phyloP scores from a whole-genome alignment of 2,797 vertebrate species.

The Okamejei kenojei region DNA sequence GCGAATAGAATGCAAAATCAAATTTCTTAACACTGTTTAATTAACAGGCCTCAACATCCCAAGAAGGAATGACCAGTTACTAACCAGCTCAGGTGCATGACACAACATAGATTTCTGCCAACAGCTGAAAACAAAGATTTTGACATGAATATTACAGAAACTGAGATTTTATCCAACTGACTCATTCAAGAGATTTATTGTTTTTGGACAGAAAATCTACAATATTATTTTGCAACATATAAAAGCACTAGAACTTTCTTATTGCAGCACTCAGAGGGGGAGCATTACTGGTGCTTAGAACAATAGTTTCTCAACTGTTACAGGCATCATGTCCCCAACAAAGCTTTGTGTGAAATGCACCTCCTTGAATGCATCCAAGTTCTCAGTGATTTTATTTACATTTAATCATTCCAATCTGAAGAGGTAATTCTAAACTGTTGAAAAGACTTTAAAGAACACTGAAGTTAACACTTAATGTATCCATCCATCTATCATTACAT shows the following conservation, averaged over 20 bases:
- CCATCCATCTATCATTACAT: no score
- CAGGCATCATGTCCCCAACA: neutral
- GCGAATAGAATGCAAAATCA: neutral
- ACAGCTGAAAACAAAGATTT: neutral
- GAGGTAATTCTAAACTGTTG: neutral
- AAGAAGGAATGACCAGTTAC: neutral
- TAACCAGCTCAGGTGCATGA: neutral
- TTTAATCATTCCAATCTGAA: neutral
- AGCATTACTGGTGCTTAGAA: neutral
- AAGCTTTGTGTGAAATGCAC: neutral
- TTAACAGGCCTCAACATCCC: neutral
- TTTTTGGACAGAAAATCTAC: neutral
- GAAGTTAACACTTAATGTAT: neutral
- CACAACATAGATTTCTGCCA: neutral
- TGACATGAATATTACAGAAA: neutral
- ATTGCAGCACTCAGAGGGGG: neutral
- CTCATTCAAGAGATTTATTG: neutral
- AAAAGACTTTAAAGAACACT: neutral
- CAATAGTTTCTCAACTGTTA: constrained; percentile 1
- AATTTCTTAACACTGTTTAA: neutral
- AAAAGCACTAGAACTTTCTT: neutral
- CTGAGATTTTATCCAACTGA: neutral
- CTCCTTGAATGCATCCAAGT: neutral
- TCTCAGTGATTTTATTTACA: neutral
- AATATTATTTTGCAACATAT: neutral